Conservation (phyloP, 2,113 vertebrate species). For the Prochilodus magdalenae region DNA sequence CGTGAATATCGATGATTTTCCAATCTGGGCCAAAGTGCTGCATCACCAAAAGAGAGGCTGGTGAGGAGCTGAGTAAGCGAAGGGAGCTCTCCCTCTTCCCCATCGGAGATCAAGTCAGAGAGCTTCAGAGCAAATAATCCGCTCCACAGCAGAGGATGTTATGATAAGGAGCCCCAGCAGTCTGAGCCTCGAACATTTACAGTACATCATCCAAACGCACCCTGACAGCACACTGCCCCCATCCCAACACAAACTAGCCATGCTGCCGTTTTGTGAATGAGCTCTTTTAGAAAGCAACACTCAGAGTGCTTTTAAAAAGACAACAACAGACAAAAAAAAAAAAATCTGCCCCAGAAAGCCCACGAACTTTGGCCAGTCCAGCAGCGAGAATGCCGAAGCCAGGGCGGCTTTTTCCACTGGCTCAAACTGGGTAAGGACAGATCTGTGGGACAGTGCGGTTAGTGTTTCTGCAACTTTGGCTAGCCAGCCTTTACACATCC, state of each 20-base stretch:
- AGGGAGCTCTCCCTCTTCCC: neutral
- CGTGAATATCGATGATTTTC: neutral
- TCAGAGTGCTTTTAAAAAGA: constrained; percentile 42
- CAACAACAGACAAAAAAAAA: neutral
- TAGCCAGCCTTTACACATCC: constrained; percentile 8
- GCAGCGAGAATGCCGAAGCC: neutral
- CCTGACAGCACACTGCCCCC: constrained; percentile 29
- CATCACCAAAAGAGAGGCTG: neutral
- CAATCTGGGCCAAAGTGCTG: neutral
- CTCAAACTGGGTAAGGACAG: constrained; percentile 21
- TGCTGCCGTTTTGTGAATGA: constrained; percentile 18
- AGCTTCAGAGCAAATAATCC: constrained; percentile 37
- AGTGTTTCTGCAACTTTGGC: constrained; percentile 30
- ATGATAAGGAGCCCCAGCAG: constrained; percentile 46
- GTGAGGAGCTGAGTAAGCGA: constrained; percentile 18
- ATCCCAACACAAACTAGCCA: neutral
- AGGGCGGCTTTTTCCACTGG: constrained; percentile 1
- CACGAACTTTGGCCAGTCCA: constrained; percentile 1
- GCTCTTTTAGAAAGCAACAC: constrained; percentile 42
- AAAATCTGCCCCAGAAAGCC: constrained; percentile 24
- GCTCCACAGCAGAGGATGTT: constrained; percentile 56
- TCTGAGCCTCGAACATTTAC: constrained; percentile 51
- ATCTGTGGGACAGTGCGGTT: constrained; percentile 27
- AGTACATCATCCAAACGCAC: constrained; percentile 48
- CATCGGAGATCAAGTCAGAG: neutral